Evolutionary conservation across 92 coral and sea anemone genomes (phyloP).

Genomic region (Nematostella vectensis): DNA sequence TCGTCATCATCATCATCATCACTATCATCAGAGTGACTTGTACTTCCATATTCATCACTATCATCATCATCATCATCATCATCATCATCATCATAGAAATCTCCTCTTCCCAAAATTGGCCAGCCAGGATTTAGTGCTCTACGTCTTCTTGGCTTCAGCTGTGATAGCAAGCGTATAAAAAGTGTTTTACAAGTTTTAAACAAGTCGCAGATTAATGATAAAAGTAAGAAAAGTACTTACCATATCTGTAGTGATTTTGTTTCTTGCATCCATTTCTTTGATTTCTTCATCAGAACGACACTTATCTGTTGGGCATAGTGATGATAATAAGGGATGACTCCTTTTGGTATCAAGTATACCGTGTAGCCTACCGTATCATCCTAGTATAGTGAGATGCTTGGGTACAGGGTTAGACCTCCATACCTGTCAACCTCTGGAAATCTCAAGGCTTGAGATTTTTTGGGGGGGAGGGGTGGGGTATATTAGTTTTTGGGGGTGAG

Average conservation of each 20-base stretch:
- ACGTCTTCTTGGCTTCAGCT: not conserved
- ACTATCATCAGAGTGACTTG: slow-evolving; percentile 6
- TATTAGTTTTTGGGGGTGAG: too few species aligned
- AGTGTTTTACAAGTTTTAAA: too few species aligned
- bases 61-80: slow-evolving; percentile 39
- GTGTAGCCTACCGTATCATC: too few species aligned
- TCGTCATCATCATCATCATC: slow-evolving; percentile 18
- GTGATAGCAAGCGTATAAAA: too few species aligned
- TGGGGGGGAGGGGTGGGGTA: too few species aligned
- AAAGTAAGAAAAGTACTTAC: slow-evolving; percentile 27
- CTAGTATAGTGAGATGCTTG: too few species aligned
- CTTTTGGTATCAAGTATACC: too few species aligned
- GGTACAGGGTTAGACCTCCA: too few species aligned
- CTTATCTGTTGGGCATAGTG: slow-evolving; percentile 44
- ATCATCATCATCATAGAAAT: slow-evolving; percentile 26
- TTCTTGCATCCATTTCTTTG: slow-evolving; percentile 78
- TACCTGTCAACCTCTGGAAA: too few species aligned
- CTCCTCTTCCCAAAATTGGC: slow-evolving; percentile 16
- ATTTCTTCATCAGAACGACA: slow-evolving; percentile 67
- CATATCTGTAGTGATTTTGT: slow-evolving; percentile 91
- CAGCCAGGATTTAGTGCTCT: not conserved
- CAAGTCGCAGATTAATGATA: too few species aligned
- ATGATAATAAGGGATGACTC: too few species aligned
- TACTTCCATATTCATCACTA: not conserved
- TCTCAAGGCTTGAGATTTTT: too few species aligned